A percentile compares a stretch with the other conserved stretches of the same genome.
These are phyloP conservation scores for Distichodus sexfasciatus DNA, from an alignment of 2,797 vertebrate species.

Conservation along the genomic window DNA sequence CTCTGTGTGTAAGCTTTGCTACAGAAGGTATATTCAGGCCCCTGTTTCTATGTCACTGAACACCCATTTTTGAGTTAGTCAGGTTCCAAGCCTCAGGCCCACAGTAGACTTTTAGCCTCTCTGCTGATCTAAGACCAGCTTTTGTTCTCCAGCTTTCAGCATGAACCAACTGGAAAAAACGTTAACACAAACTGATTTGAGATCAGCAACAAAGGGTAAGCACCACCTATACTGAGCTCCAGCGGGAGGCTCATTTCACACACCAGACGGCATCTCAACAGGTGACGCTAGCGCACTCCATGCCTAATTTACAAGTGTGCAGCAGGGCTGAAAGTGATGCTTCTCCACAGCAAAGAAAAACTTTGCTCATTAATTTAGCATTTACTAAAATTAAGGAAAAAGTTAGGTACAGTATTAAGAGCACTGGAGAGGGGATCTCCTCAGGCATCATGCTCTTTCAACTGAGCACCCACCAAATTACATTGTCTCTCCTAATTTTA, in stretches of 20 bases:
- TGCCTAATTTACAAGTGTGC: slow-evolving; percentile 58
- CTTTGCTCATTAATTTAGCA: slow-evolving; percentile 49
- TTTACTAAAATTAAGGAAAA: slow-evolving; percentile 42
- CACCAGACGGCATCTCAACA: slow-evolving; percentile 60
- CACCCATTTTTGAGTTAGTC: slow-evolving; percentile 28
- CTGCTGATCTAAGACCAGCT: slow-evolving; percentile 24
- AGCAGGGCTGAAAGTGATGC: slow-evolving; percentile 55
- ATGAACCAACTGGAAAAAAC: not conserved
- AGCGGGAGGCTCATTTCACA: slow-evolving; percentile 56
- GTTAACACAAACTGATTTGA: slow-evolving; percentile 25
- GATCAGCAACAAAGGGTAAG: slow-evolving; percentile 32
- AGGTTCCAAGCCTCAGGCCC: slow-evolving; percentile 39
- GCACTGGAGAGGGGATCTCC: slow-evolving; percentile 40
- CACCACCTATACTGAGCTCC: slow-evolving; percentile 31
- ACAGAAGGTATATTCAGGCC: slow-evolving; percentile 36
- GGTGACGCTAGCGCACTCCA: slow-evolving; percentile 48
- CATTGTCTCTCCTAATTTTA: slow-evolving; percentile 56
- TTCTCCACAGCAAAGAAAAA: slow-evolving; percentile 48
- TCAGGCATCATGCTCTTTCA: slow-evolving; percentile 48
- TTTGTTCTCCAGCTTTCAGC: slow-evolving; percentile 3
- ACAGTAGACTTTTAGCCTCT: not conserved
- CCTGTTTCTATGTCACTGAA: slow-evolving; percentile 39
- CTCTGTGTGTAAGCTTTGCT: slow-evolving; percentile 24
- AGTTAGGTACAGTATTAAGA: slow-evolving; percentile 37
- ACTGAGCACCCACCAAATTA: slow-evolving; percentile 52